phyloP scores from a whole-genome alignment of 2,888 invertebrate species.

The Drosophila pseudotalamancana region DNA sequence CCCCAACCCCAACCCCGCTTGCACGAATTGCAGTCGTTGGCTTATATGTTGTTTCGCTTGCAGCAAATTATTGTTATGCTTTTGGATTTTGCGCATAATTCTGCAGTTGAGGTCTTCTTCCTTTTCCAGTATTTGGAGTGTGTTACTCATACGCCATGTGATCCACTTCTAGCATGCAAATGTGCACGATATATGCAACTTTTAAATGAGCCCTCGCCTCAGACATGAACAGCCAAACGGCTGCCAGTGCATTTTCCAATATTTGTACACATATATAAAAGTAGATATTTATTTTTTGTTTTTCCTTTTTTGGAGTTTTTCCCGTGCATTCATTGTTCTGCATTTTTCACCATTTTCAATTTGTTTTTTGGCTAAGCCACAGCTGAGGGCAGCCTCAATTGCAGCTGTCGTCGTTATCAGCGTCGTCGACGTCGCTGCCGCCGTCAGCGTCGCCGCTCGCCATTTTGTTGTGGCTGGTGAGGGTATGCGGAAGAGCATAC shows the following conservation, averaged over 20 bases:
- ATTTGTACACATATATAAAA: neutral
- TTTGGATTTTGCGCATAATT: constrained; percentile 79
- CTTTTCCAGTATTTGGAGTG: constrained; percentile 65
- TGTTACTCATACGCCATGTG: constrained; percentile 76
- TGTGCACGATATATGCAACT: constrained; percentile 55
- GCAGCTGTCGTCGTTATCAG: constrained; percentile 57
- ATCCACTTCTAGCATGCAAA: constrained; percentile 38
- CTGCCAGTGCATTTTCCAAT: neutral
- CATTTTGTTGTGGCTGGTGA: constrained; percentile 13
- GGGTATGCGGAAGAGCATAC: constrained; percentile 16
- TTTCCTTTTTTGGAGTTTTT: constrained; percentile 2
- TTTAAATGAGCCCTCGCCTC: constrained; percentile 72
- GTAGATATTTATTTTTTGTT: neutral
- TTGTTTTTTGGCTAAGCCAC: constrained; percentile 48
- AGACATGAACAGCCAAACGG: constrained; percentile 52
- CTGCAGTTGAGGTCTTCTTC: constrained; percentile 57
- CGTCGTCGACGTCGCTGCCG: constrained; percentile 11
- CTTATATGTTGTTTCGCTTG: constrained; percentile 32
- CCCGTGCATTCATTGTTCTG: constrained; percentile 15
- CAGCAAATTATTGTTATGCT: constrained; percentile 76
- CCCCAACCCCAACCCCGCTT: neutral
- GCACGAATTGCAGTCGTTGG: constrained; percentile 29
- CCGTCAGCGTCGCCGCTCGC: constrained; percentile 24
- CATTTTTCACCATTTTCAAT: constrained; percentile 42
- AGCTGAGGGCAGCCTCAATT: constrained; percentile 39